Evolutionary conservation across 2,888 invertebrate genomes (phyloP), one percentile per base, ranked within the genome.

Genomic region (Calliscelio sp.): DNA sequence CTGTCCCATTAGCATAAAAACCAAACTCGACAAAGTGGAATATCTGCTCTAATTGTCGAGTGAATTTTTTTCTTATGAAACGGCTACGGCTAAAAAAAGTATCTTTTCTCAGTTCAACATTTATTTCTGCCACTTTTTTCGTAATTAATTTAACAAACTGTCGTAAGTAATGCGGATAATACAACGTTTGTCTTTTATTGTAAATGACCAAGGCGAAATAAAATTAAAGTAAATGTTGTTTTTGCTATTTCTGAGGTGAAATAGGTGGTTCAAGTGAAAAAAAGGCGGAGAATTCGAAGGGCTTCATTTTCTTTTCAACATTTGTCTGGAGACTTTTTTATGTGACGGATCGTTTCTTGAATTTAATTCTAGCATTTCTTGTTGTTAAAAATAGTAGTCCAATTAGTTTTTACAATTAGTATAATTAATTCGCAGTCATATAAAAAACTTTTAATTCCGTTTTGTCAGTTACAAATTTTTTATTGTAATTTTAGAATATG

Each of bases 121-220:
- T 28, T 55, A 55, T 55, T 55, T 16, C 16, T 55, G 16, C 0
- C 55, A 28, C 55, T 55, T 55, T 55, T 55, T 55, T 53, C 11
- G 7, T 49, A 55, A 22, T 28, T 55, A 28, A 16, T 55, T 55
- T 32, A 32, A 55, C 32, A 55, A 55, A 55, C 55, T 32, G 24
- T 14, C 32, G 2, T 24, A 2, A 20, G 11, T 53, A 25, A 16
- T 55, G 6, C 32, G 7, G 18, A 55, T 55, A 28, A 55, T 55
- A 3, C 32, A 32, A 55, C n/a, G 55, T 55, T 55, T 55, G n/a
- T 55, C 55, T 28, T 55, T 55, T 55, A n/a, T 11, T 16, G 55
- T 22, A 22, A 55, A 55, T 55, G 28, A 32, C 55, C 24, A 16
- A 55, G 55, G 16, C 16, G 55, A 55, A 55, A 55, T 32, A 32